Evolutionary conservation across 2,888 invertebrate genomes (phyloP).

Genomic region (Phaedon cochleariae): DNA sequence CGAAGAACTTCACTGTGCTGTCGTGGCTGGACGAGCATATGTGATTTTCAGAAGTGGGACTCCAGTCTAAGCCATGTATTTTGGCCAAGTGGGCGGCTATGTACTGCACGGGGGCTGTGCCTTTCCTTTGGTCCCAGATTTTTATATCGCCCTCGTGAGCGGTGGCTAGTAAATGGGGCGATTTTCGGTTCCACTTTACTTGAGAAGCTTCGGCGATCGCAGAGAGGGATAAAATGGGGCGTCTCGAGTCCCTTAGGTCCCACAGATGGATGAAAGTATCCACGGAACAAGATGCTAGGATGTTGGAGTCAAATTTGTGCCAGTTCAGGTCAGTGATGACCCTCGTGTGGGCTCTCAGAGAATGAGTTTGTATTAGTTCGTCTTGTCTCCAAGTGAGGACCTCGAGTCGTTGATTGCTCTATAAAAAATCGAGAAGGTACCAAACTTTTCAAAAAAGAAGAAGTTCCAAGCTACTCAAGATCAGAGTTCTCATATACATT

Average conservation of each 20-base stretch:
- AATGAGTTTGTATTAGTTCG: conserved; percentile 72
- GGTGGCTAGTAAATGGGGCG: conserved; percentile 85
- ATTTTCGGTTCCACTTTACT: conserved; percentile 91
- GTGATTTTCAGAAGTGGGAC: conserved; percentile 83
- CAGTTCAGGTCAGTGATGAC: conserved; percentile 93
- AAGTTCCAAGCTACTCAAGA: background rate
- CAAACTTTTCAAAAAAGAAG: background rate
- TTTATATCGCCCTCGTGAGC: conserved; percentile 96
- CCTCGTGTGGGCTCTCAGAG: conserved; percentile 82
- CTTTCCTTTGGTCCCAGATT: conserved; percentile 94
- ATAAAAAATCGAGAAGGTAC: conserved; percentile 43
- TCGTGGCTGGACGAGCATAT: conserved; percentile 94
- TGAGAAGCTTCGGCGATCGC: conserved; percentile 93
- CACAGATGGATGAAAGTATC: conserved; percentile 94
- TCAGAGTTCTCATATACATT: no score
- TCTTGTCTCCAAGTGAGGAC: conserved; percentile 81
- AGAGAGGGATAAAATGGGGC: conserved; percentile 84
- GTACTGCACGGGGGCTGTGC: conserved; percentile 86
- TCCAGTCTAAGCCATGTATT: conserved; percentile 96
- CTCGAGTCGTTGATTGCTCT: conserved; percentile 90
- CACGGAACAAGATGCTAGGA: conserved; percentile 89
- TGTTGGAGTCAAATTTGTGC: conserved; percentile 80
- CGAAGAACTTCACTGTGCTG: conserved; percentile 94
- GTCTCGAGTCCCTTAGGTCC: conserved; percentile 88
- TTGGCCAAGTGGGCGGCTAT: conserved; percentile 91